Conservation (phyloP, 1,140 invertebrate species). For the Pseudomyrmex sp. region DNA sequence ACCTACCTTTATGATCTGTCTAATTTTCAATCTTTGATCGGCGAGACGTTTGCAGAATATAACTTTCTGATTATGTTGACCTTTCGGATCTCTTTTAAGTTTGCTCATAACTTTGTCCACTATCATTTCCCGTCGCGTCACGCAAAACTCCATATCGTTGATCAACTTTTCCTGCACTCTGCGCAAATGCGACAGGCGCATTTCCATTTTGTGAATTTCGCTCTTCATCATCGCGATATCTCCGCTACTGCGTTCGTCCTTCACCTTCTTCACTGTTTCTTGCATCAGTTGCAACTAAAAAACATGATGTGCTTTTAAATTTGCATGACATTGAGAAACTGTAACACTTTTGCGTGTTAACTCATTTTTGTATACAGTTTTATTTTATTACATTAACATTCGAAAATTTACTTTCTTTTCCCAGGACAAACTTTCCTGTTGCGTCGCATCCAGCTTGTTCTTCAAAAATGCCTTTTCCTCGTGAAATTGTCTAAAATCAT, state of each 20-base stretch:
- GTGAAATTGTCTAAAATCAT: conserved; percentile 88
- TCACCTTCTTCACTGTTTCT: conserved; percentile 89
- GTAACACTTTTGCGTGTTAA: not conserved
- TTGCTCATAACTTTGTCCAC: conserved; percentile 86
- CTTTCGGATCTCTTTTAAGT: conserved; percentile 85
- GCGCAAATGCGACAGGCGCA: conserved; percentile 87
- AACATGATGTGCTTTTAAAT: conserved; percentile 30
- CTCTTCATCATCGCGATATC: conserved; percentile 91
- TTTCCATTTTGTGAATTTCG: conserved; percentile 94
- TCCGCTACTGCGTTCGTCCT: conserved; percentile 88
- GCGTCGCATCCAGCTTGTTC: conserved; percentile 87
- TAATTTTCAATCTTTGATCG: conserved; percentile 86
- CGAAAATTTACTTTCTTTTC: conserved; percentile 88
- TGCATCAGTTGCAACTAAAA: conserved; percentile 87
- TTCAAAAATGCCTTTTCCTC: conserved; percentile 88
- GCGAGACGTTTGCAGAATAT: conserved; percentile 84
- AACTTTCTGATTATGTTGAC: conserved; percentile 79
- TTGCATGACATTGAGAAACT: conserved; percentile 22
- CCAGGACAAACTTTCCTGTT: conserved; percentile 91
- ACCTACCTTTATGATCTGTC: conserved; percentile 85
- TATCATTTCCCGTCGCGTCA: conserved; percentile 89
- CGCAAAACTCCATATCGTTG: conserved; percentile 90
- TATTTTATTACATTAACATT: conserved; percentile 7
- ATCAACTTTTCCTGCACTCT: conserved; percentile 91
- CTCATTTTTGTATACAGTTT: not conserved